Evolutionary conservation across 30 jellyfish, hydroid and myxozoan genomes (phyloP).

Genomic region (Hydractinia symbiolongicarpus): DNA sequence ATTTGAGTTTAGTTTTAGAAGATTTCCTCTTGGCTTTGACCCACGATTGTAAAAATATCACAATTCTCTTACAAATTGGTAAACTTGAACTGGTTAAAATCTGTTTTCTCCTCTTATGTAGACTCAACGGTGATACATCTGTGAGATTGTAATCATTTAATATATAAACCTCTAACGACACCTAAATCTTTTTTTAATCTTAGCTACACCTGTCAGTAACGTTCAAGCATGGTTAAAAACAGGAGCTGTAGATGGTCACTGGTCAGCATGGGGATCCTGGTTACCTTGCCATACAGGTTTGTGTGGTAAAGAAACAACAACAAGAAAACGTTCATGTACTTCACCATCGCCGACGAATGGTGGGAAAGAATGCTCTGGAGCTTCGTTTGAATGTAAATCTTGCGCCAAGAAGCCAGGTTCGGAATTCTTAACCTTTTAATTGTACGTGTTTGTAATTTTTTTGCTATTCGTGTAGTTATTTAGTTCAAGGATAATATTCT

Average conservation of each 20-base stretch:
- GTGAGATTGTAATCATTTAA: too few relatives aligned
- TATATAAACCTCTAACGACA: too few relatives aligned
- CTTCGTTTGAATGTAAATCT: slow-evolving; percentile 5
- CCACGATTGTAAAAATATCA: too few relatives aligned
- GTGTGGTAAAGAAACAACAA: slow-evolving; percentile 1
- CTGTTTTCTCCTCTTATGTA: too few relatives aligned
- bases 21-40: too few relatives aligned
- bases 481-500: too few relatives aligned
- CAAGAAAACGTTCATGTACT: neutral
- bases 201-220: slow-evolving; percentile 9
- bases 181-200: neutral
- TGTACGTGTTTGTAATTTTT: neutral
- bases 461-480: neutral
- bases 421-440: neutral
- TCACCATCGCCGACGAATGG: slow-evolving; percentile 22
- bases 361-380: slow-evolving; percentile 5
- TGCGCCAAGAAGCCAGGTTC: slow-evolving; percentile 6
- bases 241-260: slow-evolving; percentile 19
- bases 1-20: too few relatives aligned
- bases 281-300: neutral
- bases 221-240: neutral
- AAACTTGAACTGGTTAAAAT: too few relatives aligned
- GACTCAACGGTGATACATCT: too few relatives aligned
- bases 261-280: slow-evolving; percentile 14
- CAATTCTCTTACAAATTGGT: too few relatives aligned